Conservation (phyloP, 2,797 vertebrate species). For the Alcedo quadribrachys region DNA sequence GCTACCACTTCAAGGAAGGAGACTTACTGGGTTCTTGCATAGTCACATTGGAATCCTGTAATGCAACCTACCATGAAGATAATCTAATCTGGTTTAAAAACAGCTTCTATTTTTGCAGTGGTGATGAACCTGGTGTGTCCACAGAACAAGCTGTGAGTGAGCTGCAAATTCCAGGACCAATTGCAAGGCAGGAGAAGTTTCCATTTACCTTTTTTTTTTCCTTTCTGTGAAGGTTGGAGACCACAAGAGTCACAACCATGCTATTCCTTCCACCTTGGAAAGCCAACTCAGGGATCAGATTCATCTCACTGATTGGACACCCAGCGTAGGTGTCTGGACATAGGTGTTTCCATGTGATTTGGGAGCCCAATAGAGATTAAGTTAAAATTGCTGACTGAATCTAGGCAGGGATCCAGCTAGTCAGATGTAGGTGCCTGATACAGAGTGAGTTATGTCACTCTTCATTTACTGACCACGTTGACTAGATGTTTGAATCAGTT, state of each 20-base stretch:
- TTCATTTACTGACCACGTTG: rapidly evolving
- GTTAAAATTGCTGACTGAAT: not conserved
- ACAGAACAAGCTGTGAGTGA: not conserved
- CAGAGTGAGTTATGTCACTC: not conserved
- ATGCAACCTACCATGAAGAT: not conserved
- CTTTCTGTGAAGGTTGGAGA: not conserved
- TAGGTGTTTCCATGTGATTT: not conserved
- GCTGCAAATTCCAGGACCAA: not conserved
- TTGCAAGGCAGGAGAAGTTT: not conserved
- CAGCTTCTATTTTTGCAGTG: not conserved
- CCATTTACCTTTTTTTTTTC: not conserved
- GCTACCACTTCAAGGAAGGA: not conserved
- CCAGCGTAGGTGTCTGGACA: not conserved
- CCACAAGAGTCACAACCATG: not conserved
- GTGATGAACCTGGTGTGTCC: not conserved
- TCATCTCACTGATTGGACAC: not conserved
- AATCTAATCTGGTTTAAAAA: not conserved
- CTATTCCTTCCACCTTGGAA: not conserved
- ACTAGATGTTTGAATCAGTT: not conserved
- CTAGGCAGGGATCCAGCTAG: not conserved
- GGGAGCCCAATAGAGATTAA: not conserved
- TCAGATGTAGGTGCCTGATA: not conserved
- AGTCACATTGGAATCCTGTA: not conserved
- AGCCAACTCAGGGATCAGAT: not conserved
- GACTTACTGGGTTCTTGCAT: not conserved